Conservation (phyloP, 2,113 vertebrate genomes). For the Rostratula benghalensis region DNA sequence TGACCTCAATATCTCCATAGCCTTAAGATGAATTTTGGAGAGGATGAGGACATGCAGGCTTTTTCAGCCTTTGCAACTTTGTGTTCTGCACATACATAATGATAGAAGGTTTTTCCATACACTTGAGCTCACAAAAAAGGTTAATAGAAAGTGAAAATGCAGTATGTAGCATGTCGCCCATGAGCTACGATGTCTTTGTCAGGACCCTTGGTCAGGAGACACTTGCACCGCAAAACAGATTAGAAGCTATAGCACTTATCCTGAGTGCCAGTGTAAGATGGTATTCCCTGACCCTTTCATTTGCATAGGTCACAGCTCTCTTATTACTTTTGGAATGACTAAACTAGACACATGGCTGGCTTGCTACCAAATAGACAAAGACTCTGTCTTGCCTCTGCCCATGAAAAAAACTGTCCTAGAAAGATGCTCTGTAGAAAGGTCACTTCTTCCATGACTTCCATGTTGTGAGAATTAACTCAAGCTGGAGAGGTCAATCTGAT, state of each 20-base stretch:
- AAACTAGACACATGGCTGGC: neutral
- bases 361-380: neutral
- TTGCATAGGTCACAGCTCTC: constrained; percentile 11
- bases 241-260: neutral
- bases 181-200: constrained; percentile 43
- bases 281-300: constrained; percentile 14
- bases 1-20: neutral
- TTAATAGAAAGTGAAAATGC: constrained; percentile 57
- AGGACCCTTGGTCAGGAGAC: constrained; percentile 12
- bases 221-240: neutral
- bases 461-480: constrained; percentile 3
- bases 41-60: neutral
- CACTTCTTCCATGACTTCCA: neutral
- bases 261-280: neutral
- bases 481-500: neutral
- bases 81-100: constrained; percentile 7
- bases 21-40: neutral
- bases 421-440: neutral
- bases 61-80: neutral
- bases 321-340: constrained; percentile 11
- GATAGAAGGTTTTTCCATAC: constrained; percentile 10
- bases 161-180: constrained; percentile 38
- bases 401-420: neutral
- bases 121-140: constrained; percentile 49
- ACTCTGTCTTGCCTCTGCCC: neutral